Evolutionary conservation across 2,797 vertebrate species (phyloP), one percentile per base, ranked within the genome.

Genomic region (Acanthopagrus latus): DNA sequence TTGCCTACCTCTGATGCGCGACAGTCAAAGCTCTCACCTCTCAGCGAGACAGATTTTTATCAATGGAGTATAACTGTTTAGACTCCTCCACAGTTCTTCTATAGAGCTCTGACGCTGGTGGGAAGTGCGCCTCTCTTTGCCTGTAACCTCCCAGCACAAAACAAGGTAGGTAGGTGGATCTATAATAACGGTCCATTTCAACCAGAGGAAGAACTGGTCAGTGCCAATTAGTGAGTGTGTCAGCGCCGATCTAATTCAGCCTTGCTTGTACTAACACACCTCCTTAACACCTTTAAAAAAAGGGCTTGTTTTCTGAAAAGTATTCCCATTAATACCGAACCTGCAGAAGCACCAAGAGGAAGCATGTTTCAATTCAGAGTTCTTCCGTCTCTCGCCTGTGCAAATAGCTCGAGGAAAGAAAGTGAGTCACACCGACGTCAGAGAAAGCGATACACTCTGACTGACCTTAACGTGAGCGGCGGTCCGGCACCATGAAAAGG

Each of bases 351-450:
- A 13, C 23, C 57, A 50, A 21, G 25, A n/a, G 55, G 71, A 50
- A 16, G 7, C 33, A 23, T 57, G 7, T 55, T 60, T 74, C 6
- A 46, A 54, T 55, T 68, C 7, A 62, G 5, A 27, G 8, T 1
- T 60, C 20, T 23, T 52, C 20, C 68, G 21, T 64, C 11, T 69
- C 43, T 76, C n/a, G 17, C 21, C 41, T 60, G n/a, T 21, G 13
- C 48, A 54, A 76, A 64, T 43, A 47, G 25, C 29, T 27, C 73
- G 27, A 79, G 76, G 33, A 44, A 55, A 55, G n/a, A 63, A 77
- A 25, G 44, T 89, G 89, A 86, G 72, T 89, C 84, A 76, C 55
- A 75, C 2, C 84, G 78, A 84, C 67, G 65, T 90, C 85, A 84
- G 64, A 78, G 47, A 51, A 78, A 64, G 64, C 3, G 3, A 76